Evolutionary conservation across 2,797 vertebrate species (phyloP).

Genomic region (Botia almorhae): DNA sequence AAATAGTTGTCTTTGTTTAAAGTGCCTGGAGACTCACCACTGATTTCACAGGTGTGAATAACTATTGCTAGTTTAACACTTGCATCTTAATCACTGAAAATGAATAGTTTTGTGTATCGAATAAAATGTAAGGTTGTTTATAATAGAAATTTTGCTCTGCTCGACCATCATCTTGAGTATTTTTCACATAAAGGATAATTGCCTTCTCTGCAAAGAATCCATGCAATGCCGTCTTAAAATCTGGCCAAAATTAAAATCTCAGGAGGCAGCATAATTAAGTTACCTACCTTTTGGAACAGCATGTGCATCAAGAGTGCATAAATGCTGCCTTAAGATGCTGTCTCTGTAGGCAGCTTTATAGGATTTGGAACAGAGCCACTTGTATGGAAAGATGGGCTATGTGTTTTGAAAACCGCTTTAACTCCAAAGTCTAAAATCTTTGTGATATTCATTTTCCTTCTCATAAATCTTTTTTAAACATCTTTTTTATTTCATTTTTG

Average conservation of each 20-base stretch:
- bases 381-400: background rate
- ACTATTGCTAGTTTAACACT: background rate
- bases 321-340: background rate
- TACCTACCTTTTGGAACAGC: background rate
- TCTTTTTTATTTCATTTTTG: background rate
- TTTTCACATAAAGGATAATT: background rate
- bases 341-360: background rate
- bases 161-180: background rate
- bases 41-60: background rate
- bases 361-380: background rate
- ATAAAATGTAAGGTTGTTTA: background rate
- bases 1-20: background rate
- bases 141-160: background rate
- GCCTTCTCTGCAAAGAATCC: background rate
- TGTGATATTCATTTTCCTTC: background rate
- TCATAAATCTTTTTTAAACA: background rate
- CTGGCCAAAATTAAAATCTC: background rate
- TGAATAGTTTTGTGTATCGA: background rate
- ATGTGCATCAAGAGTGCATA: background rate
- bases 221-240: background rate
- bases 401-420: background rate
- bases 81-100: background rate
- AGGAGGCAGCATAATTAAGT: background rate
- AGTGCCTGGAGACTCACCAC: too few species aligned
- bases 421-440: constrained; percentile 1